A percentile compares a stretch with the other conserved stretches of the same genome.
phyloP scores from a whole-genome alignment of 2,888 invertebrate species.

The Crioceris asparagi region DNA sequence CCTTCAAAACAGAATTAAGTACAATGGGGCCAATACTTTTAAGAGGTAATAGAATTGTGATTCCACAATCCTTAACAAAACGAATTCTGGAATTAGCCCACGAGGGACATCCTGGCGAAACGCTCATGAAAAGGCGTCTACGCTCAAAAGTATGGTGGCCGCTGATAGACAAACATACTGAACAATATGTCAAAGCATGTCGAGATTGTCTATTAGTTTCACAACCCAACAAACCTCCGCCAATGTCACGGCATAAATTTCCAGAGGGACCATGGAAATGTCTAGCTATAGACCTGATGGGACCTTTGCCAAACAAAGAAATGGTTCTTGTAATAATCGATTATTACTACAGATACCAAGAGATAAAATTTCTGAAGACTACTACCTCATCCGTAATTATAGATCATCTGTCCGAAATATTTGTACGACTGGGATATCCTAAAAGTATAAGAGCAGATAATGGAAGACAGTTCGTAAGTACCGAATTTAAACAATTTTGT shows the following conservation, averaged over 20 bases:
- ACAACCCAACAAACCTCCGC: constrained; percentile 11
- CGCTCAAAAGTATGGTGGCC: constrained; percentile 21
- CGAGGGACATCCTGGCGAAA: constrained; percentile 20
- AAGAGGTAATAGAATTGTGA: constrained; percentile 18
- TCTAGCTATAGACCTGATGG: constrained; percentile 21
- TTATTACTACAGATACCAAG: constrained; percentile 4
- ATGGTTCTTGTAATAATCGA: constrained; percentile 10
- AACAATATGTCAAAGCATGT: constrained; percentile 14
- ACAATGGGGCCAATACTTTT: constrained; percentile 17
- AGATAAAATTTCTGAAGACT: constrained; percentile 9
- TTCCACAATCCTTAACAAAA: constrained; percentile 11
- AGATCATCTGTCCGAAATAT: constrained; percentile 9
- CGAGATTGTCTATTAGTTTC: constrained; percentile 15
- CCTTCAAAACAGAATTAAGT: constrained; percentile 16
- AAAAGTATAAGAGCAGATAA: constrained; percentile 14
- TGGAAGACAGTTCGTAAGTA: constrained; percentile 14
- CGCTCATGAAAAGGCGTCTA: constrained; percentile 18
- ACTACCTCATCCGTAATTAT: constrained; percentile 12
- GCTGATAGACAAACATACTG: constrained; percentile 12
- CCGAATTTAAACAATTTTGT: constrained; percentile 14
- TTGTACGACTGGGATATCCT: constrained; percentile 10
- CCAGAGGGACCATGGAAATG: constrained; percentile 17
- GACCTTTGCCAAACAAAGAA: constrained; percentile 17
- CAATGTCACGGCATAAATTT: constrained; percentile 16
- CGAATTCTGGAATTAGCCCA: constrained; percentile 14